phyloP scores from a whole-genome alignment of 2,113 vertebrate species.

The Plecturocebus donacophilus region DNA sequence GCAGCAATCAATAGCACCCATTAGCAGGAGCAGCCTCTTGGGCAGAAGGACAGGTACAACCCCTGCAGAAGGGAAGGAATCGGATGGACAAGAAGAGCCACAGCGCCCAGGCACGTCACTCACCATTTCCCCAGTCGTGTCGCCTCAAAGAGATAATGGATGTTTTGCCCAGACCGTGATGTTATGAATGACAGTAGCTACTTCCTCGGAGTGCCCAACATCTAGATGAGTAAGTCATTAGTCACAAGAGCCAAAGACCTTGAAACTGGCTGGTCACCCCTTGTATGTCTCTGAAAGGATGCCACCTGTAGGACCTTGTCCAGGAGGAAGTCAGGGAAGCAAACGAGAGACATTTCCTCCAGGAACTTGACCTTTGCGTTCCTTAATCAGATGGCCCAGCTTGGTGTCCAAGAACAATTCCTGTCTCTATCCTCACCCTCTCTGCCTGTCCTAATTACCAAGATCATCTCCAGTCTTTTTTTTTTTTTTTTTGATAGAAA shows the following conservation, averaged over 20 bases:
- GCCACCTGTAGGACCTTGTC: background rate
- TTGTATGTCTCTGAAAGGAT: background rate
- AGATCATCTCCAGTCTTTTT: background rate
- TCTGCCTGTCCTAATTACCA: background rate
- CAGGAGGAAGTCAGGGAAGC: background rate
- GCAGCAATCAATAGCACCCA: background rate
- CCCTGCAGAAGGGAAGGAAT: rapidly evolving
- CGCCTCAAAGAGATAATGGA: background rate
- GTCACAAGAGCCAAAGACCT: background rate
- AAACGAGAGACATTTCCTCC: background rate
- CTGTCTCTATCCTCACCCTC: background rate
- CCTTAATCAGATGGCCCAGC: background rate
- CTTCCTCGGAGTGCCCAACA: background rate
- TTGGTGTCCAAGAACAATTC: background rate
- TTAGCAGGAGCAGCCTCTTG: background rate
- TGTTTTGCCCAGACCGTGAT: background rate
- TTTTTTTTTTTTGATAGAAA: no score
- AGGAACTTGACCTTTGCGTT: background rate
- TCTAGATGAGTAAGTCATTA: background rate
- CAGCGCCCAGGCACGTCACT: background rate
- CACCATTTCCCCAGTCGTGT: background rate
- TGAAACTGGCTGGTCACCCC: background rate
- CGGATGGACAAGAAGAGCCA: background rate
- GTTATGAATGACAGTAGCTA: background rate
- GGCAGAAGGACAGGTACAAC: background rate